A percentile compares a stretch with the other conserved stretches of the same genome.
phyloP scores from a whole-genome alignment of 1,140 invertebrate species.

The Penaeus vannamei region DNA sequence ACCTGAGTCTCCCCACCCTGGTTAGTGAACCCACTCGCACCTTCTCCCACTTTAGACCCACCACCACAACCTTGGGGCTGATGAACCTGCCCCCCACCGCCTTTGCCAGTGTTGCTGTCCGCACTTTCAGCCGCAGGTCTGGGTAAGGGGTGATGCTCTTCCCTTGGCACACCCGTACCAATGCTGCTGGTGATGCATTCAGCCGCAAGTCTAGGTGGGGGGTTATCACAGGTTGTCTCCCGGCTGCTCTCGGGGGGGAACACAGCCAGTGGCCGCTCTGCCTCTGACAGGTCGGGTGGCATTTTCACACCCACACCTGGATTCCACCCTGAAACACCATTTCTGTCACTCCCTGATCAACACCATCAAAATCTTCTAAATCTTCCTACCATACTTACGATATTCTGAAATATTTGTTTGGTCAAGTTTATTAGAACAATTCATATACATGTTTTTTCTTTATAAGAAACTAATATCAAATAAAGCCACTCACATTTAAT shows the following conservation, averaged over 20 bases:
- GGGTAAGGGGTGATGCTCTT: neutral
- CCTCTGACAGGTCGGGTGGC: constrained; percentile 46
- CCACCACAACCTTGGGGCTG: neutral
- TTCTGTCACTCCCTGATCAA: neutral
- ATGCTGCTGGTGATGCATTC: constrained; percentile 29
- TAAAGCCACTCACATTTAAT: too few relatives aligned
- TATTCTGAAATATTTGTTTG: too few relatives aligned
- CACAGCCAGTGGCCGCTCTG: constrained; percentile 38
- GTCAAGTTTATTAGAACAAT: too few relatives aligned
- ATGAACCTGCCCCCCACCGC: constrained; percentile 28
- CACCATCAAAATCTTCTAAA: too few relatives aligned
- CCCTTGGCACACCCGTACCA: constrained; percentile 27
- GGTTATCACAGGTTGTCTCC: constrained; percentile 22
- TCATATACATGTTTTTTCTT: too few relatives aligned
- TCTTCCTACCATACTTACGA: too few relatives aligned
- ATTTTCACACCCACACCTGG: constrained; percentile 43
- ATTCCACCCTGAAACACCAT: constrained; percentile 56
- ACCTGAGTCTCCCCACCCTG: neutral
- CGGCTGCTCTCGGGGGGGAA: constrained; percentile 39
- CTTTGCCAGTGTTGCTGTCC: neutral
- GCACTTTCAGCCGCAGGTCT: constrained; percentile 25
- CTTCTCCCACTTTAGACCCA: constrained; percentile 5
- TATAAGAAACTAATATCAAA: too few relatives aligned
- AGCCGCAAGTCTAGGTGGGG: constrained; percentile 22
- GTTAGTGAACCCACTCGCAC: too few relatives aligned